Evolutionary conservation across 2,888 invertebrate species (phyloP), one percentile per base, ranked within the genome.

Genomic region (Eilema sororculum): DNA sequence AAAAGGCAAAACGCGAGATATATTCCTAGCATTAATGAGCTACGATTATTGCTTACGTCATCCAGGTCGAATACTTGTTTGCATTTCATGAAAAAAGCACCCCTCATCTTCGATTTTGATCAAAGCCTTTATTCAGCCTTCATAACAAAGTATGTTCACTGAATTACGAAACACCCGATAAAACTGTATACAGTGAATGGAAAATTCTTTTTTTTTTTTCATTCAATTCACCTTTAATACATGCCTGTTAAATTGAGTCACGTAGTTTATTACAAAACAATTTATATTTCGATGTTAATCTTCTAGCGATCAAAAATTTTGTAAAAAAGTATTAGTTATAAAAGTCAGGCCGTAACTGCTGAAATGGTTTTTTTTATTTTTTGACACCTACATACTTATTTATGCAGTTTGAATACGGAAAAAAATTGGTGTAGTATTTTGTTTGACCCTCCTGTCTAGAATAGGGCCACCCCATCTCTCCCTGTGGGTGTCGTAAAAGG

Each of bases 231-330:
- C 66, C 67, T 72, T 75, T 76, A 64, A 65, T 57, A 70, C 69
- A 65, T 69, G 72, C 68, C 70, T 62, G 65, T 69, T 73, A 71
- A 62, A 75, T 77, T 60, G 68, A 64, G 73, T 74, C 67, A 78
- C 78, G 73, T 66, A 75, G 79, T 79, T 80, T 76, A 82, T 82
- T 78, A 79, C 63, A 65, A 71, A 76, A 71, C 71, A 71, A 74
- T 67, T 63, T 72, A 69, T 69, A 68, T 73, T 73, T 71, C 60
- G 66, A 68, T 67, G 69, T 69, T 66, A 78, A 63, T 73, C 70
- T 72, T 62, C 69, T 20, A 65, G 65, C 65, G 65, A 72, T 76
- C 52, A 67, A 69, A 58, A 33, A 25, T 63, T 69, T 77, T 66
- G 58, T 25, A 46, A 71, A 46, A 71, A 57, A 59, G 66, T 70